These are phyloP conservation scores for Agriotes lineatus DNA, from an alignment of 2,888 invertebrate genomes.

Conservation along the genomic window DNA sequence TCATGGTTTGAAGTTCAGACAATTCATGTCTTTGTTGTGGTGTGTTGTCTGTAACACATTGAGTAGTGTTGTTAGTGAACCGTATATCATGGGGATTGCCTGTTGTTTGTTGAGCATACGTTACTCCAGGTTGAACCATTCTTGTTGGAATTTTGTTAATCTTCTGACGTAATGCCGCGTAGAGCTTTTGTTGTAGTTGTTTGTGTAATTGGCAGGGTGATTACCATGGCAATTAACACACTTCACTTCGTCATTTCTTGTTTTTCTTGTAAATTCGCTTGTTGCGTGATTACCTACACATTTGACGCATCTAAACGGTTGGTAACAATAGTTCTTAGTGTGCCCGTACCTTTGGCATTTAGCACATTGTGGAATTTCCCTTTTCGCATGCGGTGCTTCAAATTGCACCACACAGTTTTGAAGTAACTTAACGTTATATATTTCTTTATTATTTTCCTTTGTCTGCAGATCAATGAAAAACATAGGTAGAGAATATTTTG, in stretches of 20 bases:
- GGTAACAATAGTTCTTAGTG: conserved; percentile 19
- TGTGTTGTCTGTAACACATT: background rate
- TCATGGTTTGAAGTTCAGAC: conserved; percentile 11
- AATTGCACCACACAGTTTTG: conserved; percentile 6
- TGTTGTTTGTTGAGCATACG: conserved; percentile 8
- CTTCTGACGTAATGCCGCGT: background rate
- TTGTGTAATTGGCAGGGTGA: conserved; percentile 6
- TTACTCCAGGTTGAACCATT: conserved; percentile 20
- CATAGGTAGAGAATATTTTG: conserved; percentile 12
- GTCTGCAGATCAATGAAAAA: conserved; percentile 10
- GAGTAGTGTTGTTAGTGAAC: background rate
- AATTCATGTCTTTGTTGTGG: background rate
- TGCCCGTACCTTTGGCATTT: conserved; percentile 16
- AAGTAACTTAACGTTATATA: conserved; percentile 8
- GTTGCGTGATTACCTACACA: conserved; percentile 1
- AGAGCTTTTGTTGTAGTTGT: conserved; percentile 15
- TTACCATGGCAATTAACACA: conserved; percentile 16
- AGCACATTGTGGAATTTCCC: conserved; percentile 23
- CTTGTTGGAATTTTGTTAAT: background rate
- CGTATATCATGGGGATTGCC: conserved; percentile 1
- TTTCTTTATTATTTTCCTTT: conserved; percentile 16
- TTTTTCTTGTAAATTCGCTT: too few relatives aligned
- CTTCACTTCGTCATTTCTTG: too few relatives aligned
- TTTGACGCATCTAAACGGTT: conserved; percentile 15
- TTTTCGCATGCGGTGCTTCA: conserved; percentile 25